These are phyloP conservation scores for Lepidonotus clava DNA, from an alignment of 2,888 invertebrate species.

Conservation along the genomic window DNA sequence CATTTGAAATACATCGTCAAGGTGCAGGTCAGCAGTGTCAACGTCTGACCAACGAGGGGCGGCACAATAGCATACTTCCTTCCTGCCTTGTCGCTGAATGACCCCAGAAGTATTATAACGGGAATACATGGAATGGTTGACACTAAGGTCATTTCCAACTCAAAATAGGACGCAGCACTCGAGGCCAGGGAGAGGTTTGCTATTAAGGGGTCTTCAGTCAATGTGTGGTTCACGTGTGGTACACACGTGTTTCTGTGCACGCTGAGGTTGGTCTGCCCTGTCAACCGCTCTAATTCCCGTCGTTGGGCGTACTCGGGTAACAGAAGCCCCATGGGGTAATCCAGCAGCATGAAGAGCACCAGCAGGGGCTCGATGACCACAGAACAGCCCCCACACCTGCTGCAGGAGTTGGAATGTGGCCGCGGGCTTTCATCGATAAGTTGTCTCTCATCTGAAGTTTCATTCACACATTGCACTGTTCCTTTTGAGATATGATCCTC, in stretches of 20 bases:
- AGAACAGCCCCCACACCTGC: conserved; percentile 28
- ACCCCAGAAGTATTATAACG: conserved; percentile 58
- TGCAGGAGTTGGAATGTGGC: no score
- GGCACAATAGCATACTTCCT: conserved; percentile 61
- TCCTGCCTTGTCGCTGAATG: conserved; percentile 62
- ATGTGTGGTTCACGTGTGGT: no score
- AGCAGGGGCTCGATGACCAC: conserved; percentile 60
- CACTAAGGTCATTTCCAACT: conserved; percentile 24
- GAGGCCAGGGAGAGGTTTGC: conserved; percentile 55
- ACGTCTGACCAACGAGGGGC: conserved; percentile 57
- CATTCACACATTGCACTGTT: no score
- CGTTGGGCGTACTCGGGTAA: conserved; percentile 53
- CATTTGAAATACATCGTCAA: conserved; percentile 41
- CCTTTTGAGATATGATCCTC: no score
- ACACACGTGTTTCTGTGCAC: conserved; percentile 34
- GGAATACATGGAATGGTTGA: conserved; percentile 58
- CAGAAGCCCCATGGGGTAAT: conserved; percentile 48
- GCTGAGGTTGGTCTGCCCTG: not conserved
- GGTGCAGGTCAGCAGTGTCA: conserved; percentile 17
- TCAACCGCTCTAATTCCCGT: conserved; percentile 3
- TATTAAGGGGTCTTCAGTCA: conserved; percentile 49
- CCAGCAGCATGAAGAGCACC: conserved; percentile 35
- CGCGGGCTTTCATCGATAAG: no score
- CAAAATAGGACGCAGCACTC: conserved; percentile 54
- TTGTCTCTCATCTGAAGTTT: no score